Conservation (phyloP, 2,113 vertebrate species). For the Aleadryas rufinucha region DNA sequence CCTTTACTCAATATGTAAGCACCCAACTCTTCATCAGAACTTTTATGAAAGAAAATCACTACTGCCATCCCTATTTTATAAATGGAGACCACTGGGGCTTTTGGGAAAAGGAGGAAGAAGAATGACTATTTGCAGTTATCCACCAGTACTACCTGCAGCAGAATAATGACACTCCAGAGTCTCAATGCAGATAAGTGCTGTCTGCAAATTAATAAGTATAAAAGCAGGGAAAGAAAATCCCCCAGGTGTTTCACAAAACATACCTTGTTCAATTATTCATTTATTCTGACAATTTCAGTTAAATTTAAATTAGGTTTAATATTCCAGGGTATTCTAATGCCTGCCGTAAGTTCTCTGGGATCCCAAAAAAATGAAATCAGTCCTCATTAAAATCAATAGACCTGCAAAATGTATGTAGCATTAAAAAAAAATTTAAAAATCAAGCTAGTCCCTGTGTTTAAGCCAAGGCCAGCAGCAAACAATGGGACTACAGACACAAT, state of each 20-base stretch:
- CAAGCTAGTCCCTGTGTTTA: neutral
- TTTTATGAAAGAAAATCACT: neutral
- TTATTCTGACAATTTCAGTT: neutral
- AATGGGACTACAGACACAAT: neutral
- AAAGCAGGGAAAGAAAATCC: conserved; percentile 1
- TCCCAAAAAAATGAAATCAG: neutral
- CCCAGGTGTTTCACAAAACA: neutral
- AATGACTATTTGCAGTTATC: neutral
- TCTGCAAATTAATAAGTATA: neutral
- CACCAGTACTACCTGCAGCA: neutral
- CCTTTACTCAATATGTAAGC: neutral
- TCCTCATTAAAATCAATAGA: neutral
- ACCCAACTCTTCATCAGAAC: neutral
- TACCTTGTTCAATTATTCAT: neutral
- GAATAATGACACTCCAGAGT: neutral
- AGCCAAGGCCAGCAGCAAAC: neutral
- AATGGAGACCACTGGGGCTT: neutral
- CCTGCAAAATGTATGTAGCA: neutral
- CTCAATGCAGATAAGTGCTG: neutral
- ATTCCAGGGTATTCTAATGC: neutral
- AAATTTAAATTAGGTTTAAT: conserved; percentile 21
- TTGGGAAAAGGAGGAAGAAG: neutral
- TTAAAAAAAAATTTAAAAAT: neutral
- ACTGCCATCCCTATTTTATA: neutral
- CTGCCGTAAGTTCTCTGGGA: neutral